Evolutionary conservation across 2,888 invertebrate species (phyloP), one percentile per base, ranked within the genome.

Genomic region (Yponomeuta sedellus): DNA sequence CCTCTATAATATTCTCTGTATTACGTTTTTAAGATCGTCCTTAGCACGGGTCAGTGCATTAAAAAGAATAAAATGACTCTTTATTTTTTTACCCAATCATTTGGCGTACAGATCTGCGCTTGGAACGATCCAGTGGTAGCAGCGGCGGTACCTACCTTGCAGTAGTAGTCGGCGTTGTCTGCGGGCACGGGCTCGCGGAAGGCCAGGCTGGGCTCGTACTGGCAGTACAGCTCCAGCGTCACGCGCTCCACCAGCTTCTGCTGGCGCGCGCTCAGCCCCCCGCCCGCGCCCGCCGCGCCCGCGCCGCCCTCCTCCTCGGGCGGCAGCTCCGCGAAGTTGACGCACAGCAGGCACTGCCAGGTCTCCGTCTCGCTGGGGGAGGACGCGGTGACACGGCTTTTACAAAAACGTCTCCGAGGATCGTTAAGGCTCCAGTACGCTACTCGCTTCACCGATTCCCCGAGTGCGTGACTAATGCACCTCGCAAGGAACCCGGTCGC

Each of bases 311-410:
- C 68, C 57, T 64, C 59, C 70, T 87, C 91, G 58, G 92, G 88
- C 8, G 92, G 85, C 72, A 93, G 88, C 76, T 95, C 95, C 68
- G 94, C 93, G 77, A 97, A 95, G 88, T 96, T 96, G 73, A 95
- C 95, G 91, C 98, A 98, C 74, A 98, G 91, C 79, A 97, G 93
- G 86, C 98, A 98, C 81, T 97, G 97, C 97, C 98, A 98, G 66
- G 96, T 96, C 85, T 97, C 97, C 74, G 94, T 95, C 86, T 96
- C 97, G 74, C 95, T 95, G 85, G 61, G 77, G 44, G n/a, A 25
- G 20, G 58, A 19, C 20, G n/a, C 4, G 22, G 22, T 22, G 40
- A 8, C 34, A 34, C 6, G 1, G 34, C 8, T 6, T 5, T 8
- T 0, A 8, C 34, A 8, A 0, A 8, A 6, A 34, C 8, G 34